phyloP scores from a whole-genome alignment of 2,888 invertebrate genomes.

The Diabrotica balteata region DNA sequence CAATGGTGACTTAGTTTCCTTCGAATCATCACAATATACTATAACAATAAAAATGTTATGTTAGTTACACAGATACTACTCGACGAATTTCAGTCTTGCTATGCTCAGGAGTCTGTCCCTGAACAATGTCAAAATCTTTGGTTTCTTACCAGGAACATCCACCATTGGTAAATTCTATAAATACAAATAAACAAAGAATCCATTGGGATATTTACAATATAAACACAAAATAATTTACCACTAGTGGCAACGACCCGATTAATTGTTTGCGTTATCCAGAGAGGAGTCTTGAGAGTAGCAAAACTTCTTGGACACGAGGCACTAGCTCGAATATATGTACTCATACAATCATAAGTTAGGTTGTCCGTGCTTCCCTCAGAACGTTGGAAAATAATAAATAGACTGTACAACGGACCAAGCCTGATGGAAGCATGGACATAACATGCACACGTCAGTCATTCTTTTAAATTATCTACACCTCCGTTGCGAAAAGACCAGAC shows the following conservation, averaged over 20 bases:
- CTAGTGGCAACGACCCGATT: constrained; percentile 35
- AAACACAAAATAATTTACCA: constrained; percentile 47
- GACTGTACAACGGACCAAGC: constrained; percentile 53
- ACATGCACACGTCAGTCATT: constrained; percentile 40
- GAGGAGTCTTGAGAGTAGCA: constrained; percentile 45
- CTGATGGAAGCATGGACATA: constrained; percentile 36
- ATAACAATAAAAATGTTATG: constrained; percentile 49
- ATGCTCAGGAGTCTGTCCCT: constrained; percentile 48
- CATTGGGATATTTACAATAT: constrained; percentile 52
- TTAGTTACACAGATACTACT: constrained; percentile 50
- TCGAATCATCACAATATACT: constrained; percentile 55
- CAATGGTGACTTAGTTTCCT: constrained; percentile 56
- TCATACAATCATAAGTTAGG: constrained; percentile 52
- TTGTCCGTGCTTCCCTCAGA: constrained; percentile 47
- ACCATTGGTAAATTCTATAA: constrained; percentile 45
- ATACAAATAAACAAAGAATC: constrained; percentile 39
- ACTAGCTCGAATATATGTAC: constrained; percentile 42
- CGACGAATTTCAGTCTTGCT: constrained; percentile 47
- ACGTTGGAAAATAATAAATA: constrained; percentile 52
- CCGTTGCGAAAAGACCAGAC: constrained; percentile 73
- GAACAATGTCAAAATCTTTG: constrained; percentile 56
- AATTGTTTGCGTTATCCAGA: constrained; percentile 46
- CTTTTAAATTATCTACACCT: constrained; percentile 66
- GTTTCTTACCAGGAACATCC: constrained; percentile 51
- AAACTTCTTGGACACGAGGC: constrained; percentile 48